phyloP scores from a whole-genome alignment of 2,888 invertebrate species.

The Cephus rjabovi region DNA sequence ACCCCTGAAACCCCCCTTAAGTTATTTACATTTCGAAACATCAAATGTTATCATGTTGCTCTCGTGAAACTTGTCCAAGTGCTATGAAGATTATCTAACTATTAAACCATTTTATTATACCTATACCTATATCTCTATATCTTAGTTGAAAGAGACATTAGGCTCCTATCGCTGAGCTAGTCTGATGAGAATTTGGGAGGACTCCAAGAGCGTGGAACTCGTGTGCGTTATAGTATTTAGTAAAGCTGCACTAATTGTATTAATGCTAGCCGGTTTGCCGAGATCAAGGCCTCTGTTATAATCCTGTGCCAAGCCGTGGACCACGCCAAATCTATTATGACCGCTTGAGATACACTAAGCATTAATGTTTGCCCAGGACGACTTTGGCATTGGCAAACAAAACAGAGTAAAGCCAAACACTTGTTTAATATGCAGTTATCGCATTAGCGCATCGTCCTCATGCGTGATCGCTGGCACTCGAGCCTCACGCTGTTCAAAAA shows the following conservation, averaged over 20 bases:
- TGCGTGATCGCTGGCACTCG: background rate
- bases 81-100: background rate
- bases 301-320: constrained; percentile 49
- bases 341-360: constrained; percentile 3
- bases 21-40: background rate
- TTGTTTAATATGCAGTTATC: background rate
- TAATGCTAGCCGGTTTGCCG: constrained; percentile 60
- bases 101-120: constrained; percentile 12
- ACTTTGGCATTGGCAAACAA: background rate
- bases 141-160: background rate
- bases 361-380: background rate
- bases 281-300: constrained; percentile 54
- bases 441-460: background rate
- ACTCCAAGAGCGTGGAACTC: constrained; percentile 49
- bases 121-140: background rate
- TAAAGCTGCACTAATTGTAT: constrained; percentile 63
- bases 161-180: constrained; percentile 3
- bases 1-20: background rate
- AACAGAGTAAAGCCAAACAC: background rate
- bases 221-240: constrained; percentile 57
- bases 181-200: constrained; percentile 53
- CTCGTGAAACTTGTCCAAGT: background rate
- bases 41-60: background rate
- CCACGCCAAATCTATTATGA: constrained; percentile 48
- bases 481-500: no score